Percentiles rank a stretch among this genome's conserved stretches.
Conservation (phyloP, 2,113 vertebrate species). For the Pholis gunnellus region DNA sequence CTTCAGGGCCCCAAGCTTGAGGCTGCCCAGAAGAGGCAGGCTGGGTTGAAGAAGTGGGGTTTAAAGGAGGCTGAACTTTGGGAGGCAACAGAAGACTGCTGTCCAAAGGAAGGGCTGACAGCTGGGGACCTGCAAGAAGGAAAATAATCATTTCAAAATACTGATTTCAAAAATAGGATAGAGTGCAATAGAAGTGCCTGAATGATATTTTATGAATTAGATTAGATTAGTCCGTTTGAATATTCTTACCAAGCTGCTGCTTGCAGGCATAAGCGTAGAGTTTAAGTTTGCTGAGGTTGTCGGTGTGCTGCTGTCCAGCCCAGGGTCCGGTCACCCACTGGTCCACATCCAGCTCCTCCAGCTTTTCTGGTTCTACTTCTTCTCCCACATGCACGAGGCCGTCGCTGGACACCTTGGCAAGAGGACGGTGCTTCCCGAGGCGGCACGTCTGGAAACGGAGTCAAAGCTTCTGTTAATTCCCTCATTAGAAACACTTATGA, state of each 20-base stretch:
- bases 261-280: conserved; percentile 95
- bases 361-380: conserved; percentile 83
- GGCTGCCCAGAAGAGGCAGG: conserved; percentile 69
- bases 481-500: background rate
- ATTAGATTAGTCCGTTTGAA: background rate
- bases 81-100: conserved; percentile 91
- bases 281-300: conserved; percentile 95
- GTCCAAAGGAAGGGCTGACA: conserved; percentile 92
- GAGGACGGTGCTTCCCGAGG: conserved; percentile 95
- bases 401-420: conserved; percentile 94
- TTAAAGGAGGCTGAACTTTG: conserved; percentile 84
- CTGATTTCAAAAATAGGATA: background rate
- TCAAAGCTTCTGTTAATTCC: background rate
- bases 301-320: conserved; percentile 89
- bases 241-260: conserved; percentile 90
- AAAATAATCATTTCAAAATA: background rate
- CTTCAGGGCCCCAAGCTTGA: conserved; percentile 74
- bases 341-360: conserved; percentile 89
- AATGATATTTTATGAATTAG: background rate
- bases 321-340: conserved; percentile 93
- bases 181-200: background rate
- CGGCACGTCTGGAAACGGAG: conserved; percentile 88
- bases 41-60: conserved; percentile 76
- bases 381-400: conserved; percentile 93
- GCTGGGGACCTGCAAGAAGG: conserved; percentile 88